Conservation (phyloP, 2,113 vertebrate genomes). For the Clarias batrachus region DNA sequence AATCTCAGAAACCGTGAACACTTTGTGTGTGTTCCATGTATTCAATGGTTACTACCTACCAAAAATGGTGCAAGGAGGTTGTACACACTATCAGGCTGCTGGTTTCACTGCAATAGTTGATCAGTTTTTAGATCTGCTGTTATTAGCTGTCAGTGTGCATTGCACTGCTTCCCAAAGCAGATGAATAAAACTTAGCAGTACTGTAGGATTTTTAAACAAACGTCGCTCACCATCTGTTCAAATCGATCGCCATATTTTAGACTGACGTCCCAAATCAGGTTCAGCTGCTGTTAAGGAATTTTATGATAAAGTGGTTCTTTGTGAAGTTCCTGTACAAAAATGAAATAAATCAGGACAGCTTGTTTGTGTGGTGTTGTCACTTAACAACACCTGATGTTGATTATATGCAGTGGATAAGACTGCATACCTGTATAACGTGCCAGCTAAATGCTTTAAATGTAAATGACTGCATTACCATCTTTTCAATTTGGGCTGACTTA, state of each 20-base stretch:
- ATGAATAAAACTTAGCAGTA: slow-evolving; percentile 35
- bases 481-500: background rate
- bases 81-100: too few relatives aligned
- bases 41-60: too few relatives aligned
- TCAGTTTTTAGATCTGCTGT: background rate
- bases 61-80: too few relatives aligned
- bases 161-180: slow-evolving; percentile 9
- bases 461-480: background rate
- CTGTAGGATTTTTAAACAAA: slow-evolving; percentile 30
- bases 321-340: background rate
- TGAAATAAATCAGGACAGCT: background rate
- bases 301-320: background rate
- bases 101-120: too few relatives aligned
- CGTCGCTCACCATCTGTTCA: slow-evolving; percentile 61
- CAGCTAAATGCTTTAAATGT: background rate
- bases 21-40: too few relatives aligned
- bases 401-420: background rate
- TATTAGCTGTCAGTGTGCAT: background rate
- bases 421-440: background rate
- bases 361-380: background rate
- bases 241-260: slow-evolving; percentile 63
- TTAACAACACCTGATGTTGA: background rate
- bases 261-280: background rate
- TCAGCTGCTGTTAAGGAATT: slow-evolving; percentile 41
- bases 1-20: too few relatives aligned